phyloP scores from a whole-genome alignment of 2,888 invertebrate species.

The Mystacides longicornis region DNA sequence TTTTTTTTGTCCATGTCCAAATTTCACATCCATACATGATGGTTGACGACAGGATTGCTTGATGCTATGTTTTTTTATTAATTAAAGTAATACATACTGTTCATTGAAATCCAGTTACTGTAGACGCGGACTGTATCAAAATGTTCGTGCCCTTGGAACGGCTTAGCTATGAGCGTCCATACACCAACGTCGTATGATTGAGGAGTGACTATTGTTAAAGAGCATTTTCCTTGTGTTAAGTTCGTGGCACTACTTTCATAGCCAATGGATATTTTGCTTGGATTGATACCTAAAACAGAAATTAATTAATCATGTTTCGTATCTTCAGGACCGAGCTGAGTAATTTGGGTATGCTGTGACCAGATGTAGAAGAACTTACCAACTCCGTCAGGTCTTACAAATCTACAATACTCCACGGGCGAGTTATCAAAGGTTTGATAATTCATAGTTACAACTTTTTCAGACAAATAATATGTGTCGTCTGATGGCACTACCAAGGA shows the following conservation, averaged over 20 bases:
- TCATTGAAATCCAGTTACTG: background rate
- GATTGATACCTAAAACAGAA: constrained; percentile 10
- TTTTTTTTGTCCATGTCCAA: no score
- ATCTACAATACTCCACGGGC: constrained; percentile 25
- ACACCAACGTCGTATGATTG: constrained; percentile 8
- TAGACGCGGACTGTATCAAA: background rate
- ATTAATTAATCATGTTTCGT: background rate
- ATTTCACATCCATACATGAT: no score
- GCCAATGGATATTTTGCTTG: background rate
- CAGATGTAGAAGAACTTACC: constrained; percentile 15
- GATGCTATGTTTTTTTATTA: no score
- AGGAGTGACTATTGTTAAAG: constrained; percentile 4
- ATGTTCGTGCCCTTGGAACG: background rate
- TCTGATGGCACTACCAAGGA: constrained; percentile 5
- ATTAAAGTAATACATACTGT: no score
- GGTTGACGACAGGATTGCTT: no score
- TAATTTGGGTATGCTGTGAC: no score
- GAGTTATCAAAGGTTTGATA: constrained; percentile 19
- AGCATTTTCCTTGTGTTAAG: constrained; percentile 11
- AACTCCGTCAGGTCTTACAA: constrained; percentile 24
- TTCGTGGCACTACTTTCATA: constrained; percentile 11
- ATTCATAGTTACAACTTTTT: constrained; percentile 3
- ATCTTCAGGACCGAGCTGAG: no score
- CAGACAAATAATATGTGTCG: background rate
- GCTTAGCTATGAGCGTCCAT: constrained; percentile 21